These are phyloP conservation scores for Prunella fulvescens DNA, from an alignment of 2,113 vertebrate genomes.

Conservation along the genomic window DNA sequence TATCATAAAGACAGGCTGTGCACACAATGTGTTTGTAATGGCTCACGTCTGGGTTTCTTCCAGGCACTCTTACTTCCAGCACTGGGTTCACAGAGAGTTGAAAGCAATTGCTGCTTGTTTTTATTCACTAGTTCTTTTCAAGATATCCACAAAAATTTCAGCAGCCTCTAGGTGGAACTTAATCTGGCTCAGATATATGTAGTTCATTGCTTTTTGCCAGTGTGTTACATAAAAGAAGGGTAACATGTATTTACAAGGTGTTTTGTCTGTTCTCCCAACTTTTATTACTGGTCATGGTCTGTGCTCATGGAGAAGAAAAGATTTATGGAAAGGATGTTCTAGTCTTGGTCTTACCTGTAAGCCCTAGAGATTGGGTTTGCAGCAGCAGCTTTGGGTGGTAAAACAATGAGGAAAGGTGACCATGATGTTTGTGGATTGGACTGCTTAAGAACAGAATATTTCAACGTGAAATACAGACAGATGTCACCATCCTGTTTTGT, in stretches of 20 bases:
- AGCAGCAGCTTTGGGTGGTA: neutral
- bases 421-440: neutral
- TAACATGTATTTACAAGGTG: neutral
- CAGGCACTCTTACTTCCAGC: neutral
- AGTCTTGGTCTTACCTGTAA: neutral
- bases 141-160: neutral
- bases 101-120: neutral
- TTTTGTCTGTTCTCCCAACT: neutral
- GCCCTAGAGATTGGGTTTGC: neutral
- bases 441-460: neutral
- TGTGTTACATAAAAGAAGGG: neutral
- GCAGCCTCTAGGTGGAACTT: neutral
- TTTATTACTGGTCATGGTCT: neutral
- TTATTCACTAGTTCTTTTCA: neutral
- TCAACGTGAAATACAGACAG: neutral
- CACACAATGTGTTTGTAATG: neutral
- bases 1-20: neutral
- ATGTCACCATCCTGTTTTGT: neutral
- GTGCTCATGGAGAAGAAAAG: neutral
- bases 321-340: neutral
- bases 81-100: neutral
- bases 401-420: neutral
- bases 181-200: neutral
- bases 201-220: neutral
- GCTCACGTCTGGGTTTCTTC: neutral